Base-by-base conservation (phyloP, 2,888 invertebrate species). In the Lacanobia wlatinum region DNA sequence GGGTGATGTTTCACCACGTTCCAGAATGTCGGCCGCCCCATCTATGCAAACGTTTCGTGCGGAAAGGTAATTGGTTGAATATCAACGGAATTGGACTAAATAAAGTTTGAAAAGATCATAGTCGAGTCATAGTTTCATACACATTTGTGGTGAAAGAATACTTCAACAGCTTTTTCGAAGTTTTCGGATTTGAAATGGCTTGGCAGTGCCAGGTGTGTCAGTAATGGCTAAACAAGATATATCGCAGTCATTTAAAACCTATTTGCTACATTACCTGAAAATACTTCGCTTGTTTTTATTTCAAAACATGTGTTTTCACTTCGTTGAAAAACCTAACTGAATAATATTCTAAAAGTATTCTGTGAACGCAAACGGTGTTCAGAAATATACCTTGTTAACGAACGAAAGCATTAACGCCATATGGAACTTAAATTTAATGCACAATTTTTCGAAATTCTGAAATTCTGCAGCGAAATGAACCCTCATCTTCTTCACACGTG, bases 401-500 rank as follows among this genome's bases (percentile, higher is more conserved):
- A 86, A 86, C 82, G 66, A 83, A 87, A 83, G 80, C 84, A 86
- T 87, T 87, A 86, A 85, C 73, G 73, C 75, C 85, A 84, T 83
- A 79, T 84, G 89, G 84, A 83, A 80, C 85, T 85, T 77, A 83
- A 87, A 88, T 88, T 88, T 85, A 88, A 89, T 89, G 89, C 88
- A 87, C 87, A 87, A 84, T 89, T 90, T 84, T 87, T 88, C n/a
- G n/a, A n/a, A n/a, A n/a, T n/a, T n/a, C 28, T 79, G 79, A 84
- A n/a, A 84, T 88, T 85, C 83, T 84, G 85, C 80, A 85, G 79
- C 64, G 72, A 86, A 90, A 88, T 87, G 84, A 87, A 87, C 87
- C 78, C 84, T 86, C 84, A 77, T 14, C 5, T 43, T n/a, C n/a
- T n/a, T 14, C 14, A 16, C 90, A 93, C 93, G 93, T 94, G 93